These are phyloP conservation scores for Caenorhabditis sp. DNA, from an alignment of 2,888 invertebrate species.

Conservation along the genomic window DNA sequence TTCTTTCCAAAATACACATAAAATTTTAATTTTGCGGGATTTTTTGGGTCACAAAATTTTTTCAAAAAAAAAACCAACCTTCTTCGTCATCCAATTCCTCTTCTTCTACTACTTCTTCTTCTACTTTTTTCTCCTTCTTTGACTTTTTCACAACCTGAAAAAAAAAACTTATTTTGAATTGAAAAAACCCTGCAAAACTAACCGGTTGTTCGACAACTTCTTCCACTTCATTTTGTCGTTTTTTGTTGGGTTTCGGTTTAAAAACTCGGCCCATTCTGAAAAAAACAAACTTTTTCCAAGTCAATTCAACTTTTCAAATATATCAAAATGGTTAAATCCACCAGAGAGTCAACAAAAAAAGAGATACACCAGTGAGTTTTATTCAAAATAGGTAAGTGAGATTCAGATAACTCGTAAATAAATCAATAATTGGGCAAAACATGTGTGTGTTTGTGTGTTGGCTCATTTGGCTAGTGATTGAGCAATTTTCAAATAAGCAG, in stretches of 20 bases:
- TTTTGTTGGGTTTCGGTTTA: slow-evolving; percentile 16
- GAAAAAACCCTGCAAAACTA: neutral
- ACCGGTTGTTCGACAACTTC: slow-evolving; percentile 6
- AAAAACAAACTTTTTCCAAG: neutral
- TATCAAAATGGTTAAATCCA: neutral
- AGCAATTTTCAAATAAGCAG: slow-evolving; percentile 32
- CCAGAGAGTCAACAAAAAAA: slow-evolving; percentile 1
- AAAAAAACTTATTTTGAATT: neutral
- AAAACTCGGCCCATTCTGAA: slow-evolving; percentile 30
- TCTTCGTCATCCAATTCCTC: slow-evolving; percentile 25
- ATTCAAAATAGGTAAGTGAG: neutral
- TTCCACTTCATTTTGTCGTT: slow-evolving; percentile 20
- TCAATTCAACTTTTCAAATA: slow-evolving; percentile 2
- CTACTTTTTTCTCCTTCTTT: slow-evolving; percentile 16
- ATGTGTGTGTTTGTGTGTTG: no score
- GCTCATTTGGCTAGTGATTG: slow-evolving; percentile 12
- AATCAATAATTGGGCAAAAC: neutral
- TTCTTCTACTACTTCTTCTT: slow-evolving; percentile 24
- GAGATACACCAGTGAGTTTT: no score
- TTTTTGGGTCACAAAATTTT: no score
- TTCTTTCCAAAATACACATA: no score
- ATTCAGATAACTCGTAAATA: slow-evolving; percentile 1
- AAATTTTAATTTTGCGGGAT: no score
- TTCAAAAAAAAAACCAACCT: no score
- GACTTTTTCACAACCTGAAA: slow-evolving; percentile 4